phyloP scores from a whole-genome alignment of 2,113 vertebrate species.

The Gnathonemus echidnorhynchus region DNA sequence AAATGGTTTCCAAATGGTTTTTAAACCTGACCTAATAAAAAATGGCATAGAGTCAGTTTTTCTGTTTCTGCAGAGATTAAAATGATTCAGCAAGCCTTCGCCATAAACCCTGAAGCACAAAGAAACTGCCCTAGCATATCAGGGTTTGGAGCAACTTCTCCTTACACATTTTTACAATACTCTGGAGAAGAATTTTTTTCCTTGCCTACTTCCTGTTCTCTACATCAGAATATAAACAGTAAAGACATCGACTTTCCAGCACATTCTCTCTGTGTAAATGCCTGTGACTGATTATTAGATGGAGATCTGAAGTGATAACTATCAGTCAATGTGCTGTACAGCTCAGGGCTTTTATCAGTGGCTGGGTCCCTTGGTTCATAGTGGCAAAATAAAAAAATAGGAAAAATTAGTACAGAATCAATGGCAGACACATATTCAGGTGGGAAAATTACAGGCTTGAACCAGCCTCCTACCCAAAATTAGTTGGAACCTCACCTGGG shows the following conservation, averaged over 20 bases:
- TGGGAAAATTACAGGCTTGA: not conserved
- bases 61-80: not conserved
- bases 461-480: not conserved
- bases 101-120: not conserved
- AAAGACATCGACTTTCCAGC: not conserved
- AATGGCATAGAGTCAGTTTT: not conserved
- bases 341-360: not conserved
- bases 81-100: not conserved
- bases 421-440: not conserved
- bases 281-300: not conserved
- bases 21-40: not conserved
- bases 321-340: not conserved
- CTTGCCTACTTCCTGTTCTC: not conserved
- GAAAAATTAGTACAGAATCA: not conserved
- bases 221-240: not conserved
- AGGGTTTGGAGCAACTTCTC: not conserved
- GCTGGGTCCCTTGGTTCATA: not conserved
- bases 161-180: not conserved
- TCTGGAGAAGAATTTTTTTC: not conserved
- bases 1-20: not conserved
- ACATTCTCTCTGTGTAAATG: not conserved
- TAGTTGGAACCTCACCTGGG: not conserved
- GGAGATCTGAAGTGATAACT: not conserved
- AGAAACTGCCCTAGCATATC: not conserved
- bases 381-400: not conserved